Evolutionary conservation across 1,140 invertebrate genomes (phyloP), one percentile per base, ranked within the genome.

Genomic region (Sycobia sp.): DNA sequence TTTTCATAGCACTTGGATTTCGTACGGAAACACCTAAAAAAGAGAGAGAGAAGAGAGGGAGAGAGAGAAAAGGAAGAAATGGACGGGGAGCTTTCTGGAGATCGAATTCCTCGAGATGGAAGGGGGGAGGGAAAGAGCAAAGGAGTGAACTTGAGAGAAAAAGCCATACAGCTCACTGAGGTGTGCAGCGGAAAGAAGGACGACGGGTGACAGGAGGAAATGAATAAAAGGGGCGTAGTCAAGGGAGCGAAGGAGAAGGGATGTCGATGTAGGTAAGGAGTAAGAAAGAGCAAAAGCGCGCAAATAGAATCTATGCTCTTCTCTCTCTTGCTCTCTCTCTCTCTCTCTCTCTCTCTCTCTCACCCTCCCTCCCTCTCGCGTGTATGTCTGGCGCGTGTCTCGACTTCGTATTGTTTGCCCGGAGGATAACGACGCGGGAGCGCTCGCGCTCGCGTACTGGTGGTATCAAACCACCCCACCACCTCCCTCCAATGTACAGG

Each of bases 341-440:
- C n/a, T n/a, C n/a, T n/a, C n/a, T n/a, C n/a, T n/a, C n/a, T n/a
- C n/a, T n/a, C n/a, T n/a, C n/a, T n/a, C n/a, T n/a, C n/a, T n/a
- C n/a, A n/a, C n/a, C n/a, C n/a, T n/a, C n/a, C n/a, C n/a, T n/a
- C n/a, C 62, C 23, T 22, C 34, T 22, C 38, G 25, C 61, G 55
- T 23, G 51, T 23, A 34, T 64, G 54, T 50, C 62, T 64, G 54
- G 62, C 62, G 53, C 62, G 54, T 57, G 62, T 50, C 62, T 57
- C 62, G 53, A 64, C 54, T 64, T 57, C 38, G 36, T 65, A 59
- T 65, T 59, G 55, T 51, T 49, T 56, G 53, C 41, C 34, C 25
- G n/a, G 34, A 38, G 32, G 32, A 25, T 54, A 46, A 44, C 41
- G 50, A 9, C 32, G n/a, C 25, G 23, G 20, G 18, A 20, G 4